Evolutionary conservation across 2,888 invertebrate species (phyloP).

Genomic region (Xylota sylvarum): DNA sequence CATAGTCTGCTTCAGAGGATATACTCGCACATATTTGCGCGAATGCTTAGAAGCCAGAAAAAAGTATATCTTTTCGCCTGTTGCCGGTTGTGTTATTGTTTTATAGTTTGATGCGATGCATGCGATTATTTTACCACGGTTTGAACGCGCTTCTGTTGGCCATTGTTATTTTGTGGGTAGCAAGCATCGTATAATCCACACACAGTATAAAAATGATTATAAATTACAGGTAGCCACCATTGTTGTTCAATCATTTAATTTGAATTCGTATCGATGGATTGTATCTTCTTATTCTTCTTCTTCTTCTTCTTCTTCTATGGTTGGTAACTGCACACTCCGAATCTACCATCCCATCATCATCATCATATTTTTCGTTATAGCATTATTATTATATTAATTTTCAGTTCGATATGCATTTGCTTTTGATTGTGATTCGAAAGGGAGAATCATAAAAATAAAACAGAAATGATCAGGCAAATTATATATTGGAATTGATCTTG

Average conservation of each 20-base stretch:
- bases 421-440: neutral
- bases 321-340: constrained; percentile 4
- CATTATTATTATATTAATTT: constrained; percentile 33
- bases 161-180: constrained; percentile 14
- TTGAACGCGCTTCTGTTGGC: constrained; percentile 60
- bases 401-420: constrained; percentile 21
- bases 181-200: constrained; percentile 33
- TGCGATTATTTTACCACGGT: constrained; percentile 56
- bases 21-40: neutral
- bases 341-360: neutral
- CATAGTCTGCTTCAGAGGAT: neutral
- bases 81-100: constrained; percentile 56
- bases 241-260: constrained; percentile 74
- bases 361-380: constrained; percentile 3
- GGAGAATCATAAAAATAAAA: neutral
- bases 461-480: constrained; percentile 58
- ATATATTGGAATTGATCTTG: constrained; percentile 57
- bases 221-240: constrained; percentile 73
- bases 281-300: neutral
- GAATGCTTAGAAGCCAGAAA: constrained; percentile 4
- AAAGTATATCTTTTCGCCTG: constrained; percentile 21
- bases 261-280: constrained; percentile 44
- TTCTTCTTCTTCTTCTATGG: neutral
- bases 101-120: constrained; percentile 63
- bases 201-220: constrained; percentile 53